Percentiles rank a stretch among this genome's conserved stretches.
phyloP scores from a whole-genome alignment of 2,888 invertebrate genomes.

The Cyclophora albipunctata region DNA sequence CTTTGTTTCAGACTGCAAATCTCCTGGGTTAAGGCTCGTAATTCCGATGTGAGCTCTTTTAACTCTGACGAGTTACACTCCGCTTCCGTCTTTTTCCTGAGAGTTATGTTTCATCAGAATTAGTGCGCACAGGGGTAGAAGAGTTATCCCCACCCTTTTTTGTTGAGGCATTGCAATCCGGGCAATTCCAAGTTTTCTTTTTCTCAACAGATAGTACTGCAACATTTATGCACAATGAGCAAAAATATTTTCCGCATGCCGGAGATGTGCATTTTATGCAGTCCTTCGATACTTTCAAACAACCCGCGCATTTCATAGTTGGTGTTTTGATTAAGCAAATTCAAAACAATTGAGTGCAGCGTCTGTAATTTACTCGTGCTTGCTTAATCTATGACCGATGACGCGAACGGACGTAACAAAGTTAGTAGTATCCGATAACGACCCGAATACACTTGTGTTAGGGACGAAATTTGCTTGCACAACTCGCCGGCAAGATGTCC shows the following conservation, averaged over 20 bases:
- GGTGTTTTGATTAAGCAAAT: too few species aligned
- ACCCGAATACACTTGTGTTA: too few species aligned
- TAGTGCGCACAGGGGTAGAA: not conserved
- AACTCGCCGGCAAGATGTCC: too few species aligned
- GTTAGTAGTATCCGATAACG: too few species aligned
- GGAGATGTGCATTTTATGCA: not conserved
- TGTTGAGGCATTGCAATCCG: not conserved
- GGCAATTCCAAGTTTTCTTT: not conserved
- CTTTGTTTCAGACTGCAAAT: not conserved
- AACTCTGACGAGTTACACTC: not conserved
- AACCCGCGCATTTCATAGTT: not conserved
- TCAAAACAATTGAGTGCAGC: too few species aligned
- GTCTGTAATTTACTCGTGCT: too few species aligned
- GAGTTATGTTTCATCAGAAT: not conserved
- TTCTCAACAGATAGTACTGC: too few species aligned
- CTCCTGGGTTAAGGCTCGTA: not conserved
- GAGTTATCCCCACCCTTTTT: not conserved
- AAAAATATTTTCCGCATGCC: too few species aligned
- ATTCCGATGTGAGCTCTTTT: not conserved
- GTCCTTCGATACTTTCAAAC: not conserved
- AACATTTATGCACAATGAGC: too few species aligned
- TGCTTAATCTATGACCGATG: too few species aligned
- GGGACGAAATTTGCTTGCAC: too few species aligned
- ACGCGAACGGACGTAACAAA: too few species aligned
- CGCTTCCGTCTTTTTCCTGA: not conserved